phyloP scores from a whole-genome alignment of 2,888 invertebrate genomes.

The Corbicula japonica region DNA sequence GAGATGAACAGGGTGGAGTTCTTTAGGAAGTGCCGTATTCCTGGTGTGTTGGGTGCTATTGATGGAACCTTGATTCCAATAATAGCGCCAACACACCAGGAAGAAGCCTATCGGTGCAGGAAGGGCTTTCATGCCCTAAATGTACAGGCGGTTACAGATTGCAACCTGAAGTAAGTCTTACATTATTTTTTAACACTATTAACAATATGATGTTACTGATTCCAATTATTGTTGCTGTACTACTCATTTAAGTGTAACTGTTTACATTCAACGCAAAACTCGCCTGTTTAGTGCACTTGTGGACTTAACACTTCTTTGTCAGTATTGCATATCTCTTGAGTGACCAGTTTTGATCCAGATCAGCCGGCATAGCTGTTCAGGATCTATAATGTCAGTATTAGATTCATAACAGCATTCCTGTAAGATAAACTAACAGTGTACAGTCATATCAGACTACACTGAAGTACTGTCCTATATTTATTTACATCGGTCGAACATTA shows the following conservation, averaged over 20 bases:
- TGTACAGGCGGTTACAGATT: not conserved
- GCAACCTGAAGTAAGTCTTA: not conserved
- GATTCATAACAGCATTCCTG: no score
- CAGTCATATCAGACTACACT: no score
- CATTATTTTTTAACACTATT: not conserved
- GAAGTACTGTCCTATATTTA: no score
- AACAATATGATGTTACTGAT: not conserved
- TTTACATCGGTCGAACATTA: not conserved
- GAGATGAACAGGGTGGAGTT: no score
- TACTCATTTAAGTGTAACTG: not conserved
- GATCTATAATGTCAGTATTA: no score
- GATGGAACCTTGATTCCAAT: slow-evolving; percentile 10
- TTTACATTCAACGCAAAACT: not conserved
- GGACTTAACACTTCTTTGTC: no score
- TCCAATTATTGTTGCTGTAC: not conserved
- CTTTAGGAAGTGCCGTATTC: not conserved
- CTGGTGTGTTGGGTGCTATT: not conserved
- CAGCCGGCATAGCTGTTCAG: no score
- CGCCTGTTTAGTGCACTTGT: no score
- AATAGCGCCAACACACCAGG: not conserved
- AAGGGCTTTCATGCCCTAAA: slow-evolving; percentile 5
- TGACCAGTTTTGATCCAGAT: no score
- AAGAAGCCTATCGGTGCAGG: not conserved
- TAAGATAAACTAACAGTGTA: no score
- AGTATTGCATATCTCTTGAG: no score